phyloP scores from a whole-genome alignment of 2,888 invertebrate species.

The Xestia c-nigrum region DNA sequence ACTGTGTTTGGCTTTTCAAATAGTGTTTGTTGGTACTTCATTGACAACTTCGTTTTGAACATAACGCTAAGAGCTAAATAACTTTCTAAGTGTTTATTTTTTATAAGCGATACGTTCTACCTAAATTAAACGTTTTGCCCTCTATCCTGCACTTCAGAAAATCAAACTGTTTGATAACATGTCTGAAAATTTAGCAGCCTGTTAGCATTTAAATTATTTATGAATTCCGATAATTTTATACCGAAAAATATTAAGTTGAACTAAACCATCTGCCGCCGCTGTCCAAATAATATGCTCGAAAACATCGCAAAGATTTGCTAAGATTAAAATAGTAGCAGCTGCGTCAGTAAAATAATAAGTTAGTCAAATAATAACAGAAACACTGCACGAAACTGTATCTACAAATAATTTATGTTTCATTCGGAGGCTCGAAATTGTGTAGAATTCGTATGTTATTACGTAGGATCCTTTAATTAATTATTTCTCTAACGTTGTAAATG shows the following conservation, averaged over 20 bases:
- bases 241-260: constrained; percentile 20
- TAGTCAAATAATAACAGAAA: constrained; percentile 24
- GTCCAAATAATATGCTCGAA: constrained; percentile 50
- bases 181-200: neutral
- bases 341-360: constrained; percentile 47
- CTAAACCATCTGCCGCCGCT: constrained; percentile 46
- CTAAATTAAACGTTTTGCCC: too few species aligned
- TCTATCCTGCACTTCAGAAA: neutral
- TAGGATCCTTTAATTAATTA: constrained; percentile 50
- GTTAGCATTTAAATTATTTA: neutral
- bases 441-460: constrained; percentile 30
- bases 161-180: neutral
- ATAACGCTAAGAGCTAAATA: neutral
- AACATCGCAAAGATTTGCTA: constrained; percentile 46
- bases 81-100: neutral
- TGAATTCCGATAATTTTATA: neutral
- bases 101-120: neutral
- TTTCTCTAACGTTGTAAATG: constrained; percentile 39
- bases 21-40: neutral
- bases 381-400: constrained; percentile 23
- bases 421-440: constrained; percentile 17
- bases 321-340: constrained; percentile 56
- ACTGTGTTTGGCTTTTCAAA: neutral
- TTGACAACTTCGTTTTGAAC: neutral
- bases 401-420: constrained; percentile 34